Conservation (phyloP, 2,113 vertebrate species). For the Myrmophylax atrothorax region DNA sequence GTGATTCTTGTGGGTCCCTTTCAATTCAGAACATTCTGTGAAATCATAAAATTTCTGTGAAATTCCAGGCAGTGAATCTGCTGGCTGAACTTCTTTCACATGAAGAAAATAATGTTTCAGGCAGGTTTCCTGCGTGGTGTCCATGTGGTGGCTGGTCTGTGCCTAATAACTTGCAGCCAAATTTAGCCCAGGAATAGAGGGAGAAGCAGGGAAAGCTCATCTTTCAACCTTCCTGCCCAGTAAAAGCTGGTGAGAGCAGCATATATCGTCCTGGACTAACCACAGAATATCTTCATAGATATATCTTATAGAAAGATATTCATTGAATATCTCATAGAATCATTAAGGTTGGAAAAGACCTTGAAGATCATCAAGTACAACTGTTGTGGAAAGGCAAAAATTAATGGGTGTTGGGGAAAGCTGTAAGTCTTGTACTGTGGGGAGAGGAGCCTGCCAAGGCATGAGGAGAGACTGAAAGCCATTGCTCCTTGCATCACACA, state of each 20-base stretch:
- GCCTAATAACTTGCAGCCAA: not conserved
- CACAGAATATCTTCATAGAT: not conserved
- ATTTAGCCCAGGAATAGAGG: not conserved
- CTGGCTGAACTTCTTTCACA: not conserved
- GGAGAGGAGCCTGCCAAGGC: not conserved
- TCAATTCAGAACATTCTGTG: not conserved
- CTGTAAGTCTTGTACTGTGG: fast-evolving
- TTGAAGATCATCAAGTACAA: not conserved
- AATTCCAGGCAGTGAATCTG: not conserved
- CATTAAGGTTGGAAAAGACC: not conserved
- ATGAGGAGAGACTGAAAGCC: not conserved
- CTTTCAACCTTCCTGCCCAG: not conserved
- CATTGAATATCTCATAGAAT: too few relatives aligned
- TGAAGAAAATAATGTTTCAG: not conserved
- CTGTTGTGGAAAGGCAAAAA: not conserved
- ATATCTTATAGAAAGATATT: too few relatives aligned
- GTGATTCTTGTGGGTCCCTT: not conserved
- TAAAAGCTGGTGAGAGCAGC: not conserved
- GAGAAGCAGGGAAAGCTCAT: not conserved
- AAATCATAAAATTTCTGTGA: not conserved
- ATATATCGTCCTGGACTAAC: not conserved
- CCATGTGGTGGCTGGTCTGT: not conserved
- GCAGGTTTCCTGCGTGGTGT: not conserved
- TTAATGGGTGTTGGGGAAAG: not conserved
- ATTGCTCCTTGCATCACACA: too few relatives aligned